Base-by-base conservation (phyloP, 1,140 invertebrate genomes). In the Pseudobourletiella spinata region DNA sequence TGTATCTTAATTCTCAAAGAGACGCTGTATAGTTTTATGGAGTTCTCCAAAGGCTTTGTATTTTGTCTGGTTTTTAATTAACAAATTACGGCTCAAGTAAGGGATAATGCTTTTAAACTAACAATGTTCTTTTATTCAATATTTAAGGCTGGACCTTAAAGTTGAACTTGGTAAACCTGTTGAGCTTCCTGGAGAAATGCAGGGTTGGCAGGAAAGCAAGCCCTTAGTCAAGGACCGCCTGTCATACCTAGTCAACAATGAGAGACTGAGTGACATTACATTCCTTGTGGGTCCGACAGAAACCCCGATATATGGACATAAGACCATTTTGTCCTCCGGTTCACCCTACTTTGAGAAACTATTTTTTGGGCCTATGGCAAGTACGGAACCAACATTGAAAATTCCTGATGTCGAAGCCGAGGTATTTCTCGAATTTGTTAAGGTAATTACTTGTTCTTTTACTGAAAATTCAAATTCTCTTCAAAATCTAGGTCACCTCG, bases 351-450 rank as follows among this genome's bases (percentile, higher is more conserved):
- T 63, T 20, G 61, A 57, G 57, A 55, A 51, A 22, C 52, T 70
- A 22, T 70, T 70, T 26, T 66, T 44, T 48, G 68, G 68, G 15
- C 65, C 64, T 20, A 70, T 70, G 68, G 65, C 68, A 26, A 56
- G 51, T 1, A 64, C 39, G 14, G 63, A 70, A 15, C 30, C 30
- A 2, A 35, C 24, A 2, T 26, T 61, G 6, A 70, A 65, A 52
- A 66, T 70, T 50, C 65, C 62, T n/a, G 68, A 70, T 44, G 63
- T 70, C 25, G 68, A 70, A 56, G 59, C 64, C 22, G 68, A 67
- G 51, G 57, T 66, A 15, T 70, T 70, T 61, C 48, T 70, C 2
- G 44, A 48, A 25, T 70, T 70, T 59, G 29, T 70, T 22, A 70
- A 66, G 63, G 66, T 65, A 39, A n/a, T n/a, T 3, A 22, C n/a